Conservation (phyloP, 2,113 vertebrate genomes). For the Hypanus sabinus region DNA sequence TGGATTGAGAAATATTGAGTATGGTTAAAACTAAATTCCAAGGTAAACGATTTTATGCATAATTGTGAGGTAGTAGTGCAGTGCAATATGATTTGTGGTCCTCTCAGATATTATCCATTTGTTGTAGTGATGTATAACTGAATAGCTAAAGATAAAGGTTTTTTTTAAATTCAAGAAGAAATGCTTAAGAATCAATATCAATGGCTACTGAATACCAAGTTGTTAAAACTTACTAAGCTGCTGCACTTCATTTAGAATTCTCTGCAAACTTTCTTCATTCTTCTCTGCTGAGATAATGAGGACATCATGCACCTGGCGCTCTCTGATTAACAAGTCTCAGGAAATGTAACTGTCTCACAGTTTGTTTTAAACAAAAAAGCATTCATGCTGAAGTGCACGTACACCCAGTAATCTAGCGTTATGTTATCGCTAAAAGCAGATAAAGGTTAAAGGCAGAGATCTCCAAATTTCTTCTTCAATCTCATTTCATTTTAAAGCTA, state of each 20-base stretch:
- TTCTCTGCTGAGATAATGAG: neutral
- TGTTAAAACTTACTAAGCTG: neutral
- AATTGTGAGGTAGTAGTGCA: neutral
- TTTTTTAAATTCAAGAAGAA: neutral
- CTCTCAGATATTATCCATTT: neutral
- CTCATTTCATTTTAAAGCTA: conserved; percentile 18
- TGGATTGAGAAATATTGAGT: neutral
- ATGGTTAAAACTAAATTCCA: neutral
- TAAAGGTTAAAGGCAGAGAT: neutral
- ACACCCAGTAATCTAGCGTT: neutral
- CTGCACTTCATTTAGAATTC: neutral
- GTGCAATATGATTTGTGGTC: neutral
- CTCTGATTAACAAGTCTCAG: neutral
- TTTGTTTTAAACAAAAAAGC: neutral
- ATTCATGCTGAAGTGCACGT: neutral
- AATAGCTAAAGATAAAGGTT: neutral
- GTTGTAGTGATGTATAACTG: neutral
- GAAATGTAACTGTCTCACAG: neutral
- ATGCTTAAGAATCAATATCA: neutral
- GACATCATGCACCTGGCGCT: too few relatives aligned
- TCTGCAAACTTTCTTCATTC: neutral
- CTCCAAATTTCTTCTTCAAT: neutral
- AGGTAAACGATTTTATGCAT: neutral
- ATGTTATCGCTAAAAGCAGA: neutral
- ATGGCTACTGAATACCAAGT: neutral